phyloP scores from a whole-genome alignment of 2,888 invertebrate genomes.

The Gandaritis pyraliata region DNA sequence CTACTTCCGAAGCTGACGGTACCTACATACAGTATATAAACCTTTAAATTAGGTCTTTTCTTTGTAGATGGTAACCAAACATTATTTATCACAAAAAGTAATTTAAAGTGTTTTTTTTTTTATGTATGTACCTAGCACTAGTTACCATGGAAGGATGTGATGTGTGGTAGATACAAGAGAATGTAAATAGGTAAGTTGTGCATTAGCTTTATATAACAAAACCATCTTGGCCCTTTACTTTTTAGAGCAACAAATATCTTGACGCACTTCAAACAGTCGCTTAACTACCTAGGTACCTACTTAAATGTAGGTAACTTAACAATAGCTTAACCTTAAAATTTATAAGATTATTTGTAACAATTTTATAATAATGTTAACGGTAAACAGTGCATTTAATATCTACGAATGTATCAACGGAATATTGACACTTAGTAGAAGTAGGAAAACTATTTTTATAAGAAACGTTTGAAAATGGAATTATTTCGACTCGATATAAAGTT shows the following conservation, averaged over 20 bases:
- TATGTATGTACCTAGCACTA: too few species aligned
- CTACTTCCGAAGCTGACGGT: too few species aligned
- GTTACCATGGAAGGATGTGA: too few species aligned
- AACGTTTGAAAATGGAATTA: conserved; percentile 21
- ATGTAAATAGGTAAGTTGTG: too few species aligned
- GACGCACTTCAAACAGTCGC: conserved; percentile 60
- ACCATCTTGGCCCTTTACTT: neutral
- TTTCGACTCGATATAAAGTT: conserved; percentile 15
- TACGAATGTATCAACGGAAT: conserved; percentile 44
- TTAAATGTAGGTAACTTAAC: conserved; percentile 60
- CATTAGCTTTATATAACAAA: too few species aligned
- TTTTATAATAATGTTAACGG: conserved; percentile 45
- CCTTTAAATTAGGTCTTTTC: too few species aligned
- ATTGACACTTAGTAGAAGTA: conserved; percentile 49
- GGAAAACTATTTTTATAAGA: conserved; percentile 18
- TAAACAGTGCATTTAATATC: conserved; percentile 53
- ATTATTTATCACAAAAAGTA: too few species aligned
- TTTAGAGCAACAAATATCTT: conserved; percentile 19
- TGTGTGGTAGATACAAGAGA: too few species aligned
- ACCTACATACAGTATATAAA: too few species aligned
- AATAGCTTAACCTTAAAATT: conserved; percentile 54
- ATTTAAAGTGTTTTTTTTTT: too few species aligned
- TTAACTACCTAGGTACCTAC: conserved; percentile 57
- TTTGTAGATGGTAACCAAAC: too few species aligned
- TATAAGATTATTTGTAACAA: conserved; percentile 52